phyloP scores from a whole-genome alignment of 2,888 invertebrate genomes.

The Epirrhoe tristata region DNA sequence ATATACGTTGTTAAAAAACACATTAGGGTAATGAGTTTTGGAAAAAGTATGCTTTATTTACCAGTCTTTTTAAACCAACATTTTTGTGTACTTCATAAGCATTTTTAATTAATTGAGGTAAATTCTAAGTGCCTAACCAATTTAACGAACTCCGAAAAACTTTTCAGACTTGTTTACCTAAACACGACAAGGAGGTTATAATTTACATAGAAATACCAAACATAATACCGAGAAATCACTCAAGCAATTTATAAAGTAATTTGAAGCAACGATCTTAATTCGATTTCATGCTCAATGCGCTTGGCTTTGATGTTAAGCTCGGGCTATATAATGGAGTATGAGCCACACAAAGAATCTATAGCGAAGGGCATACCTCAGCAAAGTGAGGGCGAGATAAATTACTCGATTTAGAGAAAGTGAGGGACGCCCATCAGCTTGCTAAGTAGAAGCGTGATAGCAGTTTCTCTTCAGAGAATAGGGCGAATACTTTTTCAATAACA shows the following conservation, averaged over 20 bases:
- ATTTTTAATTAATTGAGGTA: not conserved
- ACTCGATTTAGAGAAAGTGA: slow-evolving; percentile 53
- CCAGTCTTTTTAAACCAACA: not conserved
- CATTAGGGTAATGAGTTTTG: not conserved
- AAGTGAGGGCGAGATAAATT: slow-evolving; percentile 55
- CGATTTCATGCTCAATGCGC: slow-evolving; percentile 48
- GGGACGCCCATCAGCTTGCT: slow-evolving; percentile 40
- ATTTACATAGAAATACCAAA: slow-evolving; percentile 23
- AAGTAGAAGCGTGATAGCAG: not conserved
- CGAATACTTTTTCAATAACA: not conserved
- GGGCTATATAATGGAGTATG: slow-evolving; percentile 33
- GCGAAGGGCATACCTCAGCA: slow-evolving; percentile 32
- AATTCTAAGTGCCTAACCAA: not conserved
- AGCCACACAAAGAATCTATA: slow-evolving; percentile 38
- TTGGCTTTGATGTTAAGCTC: slow-evolving; percentile 44
- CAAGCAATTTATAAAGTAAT: slow-evolving; percentile 43
- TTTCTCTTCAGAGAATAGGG: not conserved
- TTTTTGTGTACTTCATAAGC: not conserved
- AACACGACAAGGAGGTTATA: slow-evolving; percentile 19
- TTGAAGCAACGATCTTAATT: slow-evolving; percentile 45
- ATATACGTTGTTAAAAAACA: not conserved
- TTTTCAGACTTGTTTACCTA: not conserved
- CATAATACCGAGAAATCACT: slow-evolving; percentile 36
- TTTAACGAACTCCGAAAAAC: not conserved
- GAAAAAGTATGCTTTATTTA: not conserved